Evolutionary conservation across 2,113 vertebrate genomes (phyloP).

Genomic region (Malaclemys terrapin): DNA sequence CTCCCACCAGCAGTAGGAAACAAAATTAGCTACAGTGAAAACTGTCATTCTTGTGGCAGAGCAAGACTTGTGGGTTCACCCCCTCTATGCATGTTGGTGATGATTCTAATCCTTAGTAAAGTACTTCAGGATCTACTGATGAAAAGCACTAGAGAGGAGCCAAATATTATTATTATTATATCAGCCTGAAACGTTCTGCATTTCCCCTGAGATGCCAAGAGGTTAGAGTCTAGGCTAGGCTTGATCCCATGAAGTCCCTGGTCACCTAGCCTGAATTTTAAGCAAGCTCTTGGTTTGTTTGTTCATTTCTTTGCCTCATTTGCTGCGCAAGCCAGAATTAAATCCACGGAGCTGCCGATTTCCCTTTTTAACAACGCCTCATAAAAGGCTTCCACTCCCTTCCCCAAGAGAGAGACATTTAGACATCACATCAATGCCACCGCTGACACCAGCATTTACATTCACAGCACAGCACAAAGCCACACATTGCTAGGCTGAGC

Average conservation of each 20-base stretch:
- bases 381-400: not conserved
- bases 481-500: fast-evolving
- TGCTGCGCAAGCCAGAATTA: not conserved
- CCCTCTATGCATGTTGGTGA: not conserved
- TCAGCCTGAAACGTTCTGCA: not conserved
- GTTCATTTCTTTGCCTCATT: not conserved
- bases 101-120: not conserved
- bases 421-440: not conserved
- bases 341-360: not conserved
- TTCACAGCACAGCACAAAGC: fast-evolving
- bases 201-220: fast-evolving
- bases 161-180: not conserved
- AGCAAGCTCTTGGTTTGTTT: not conserved
- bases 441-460: not conserved
- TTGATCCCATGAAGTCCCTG: not conserved
- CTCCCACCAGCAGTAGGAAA: not conserved
- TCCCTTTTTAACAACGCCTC: not conserved
- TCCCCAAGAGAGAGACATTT: not conserved
- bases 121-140: not conserved
- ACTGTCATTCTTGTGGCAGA: not conserved
- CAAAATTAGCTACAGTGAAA: not conserved
- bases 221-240: not conserved
- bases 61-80: not conserved
- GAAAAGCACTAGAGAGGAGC: not conserved
- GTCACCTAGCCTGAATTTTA: not conserved